Base-by-base conservation (phyloP, 2,888 invertebrate genomes). In the Myathropa florea region DNA sequence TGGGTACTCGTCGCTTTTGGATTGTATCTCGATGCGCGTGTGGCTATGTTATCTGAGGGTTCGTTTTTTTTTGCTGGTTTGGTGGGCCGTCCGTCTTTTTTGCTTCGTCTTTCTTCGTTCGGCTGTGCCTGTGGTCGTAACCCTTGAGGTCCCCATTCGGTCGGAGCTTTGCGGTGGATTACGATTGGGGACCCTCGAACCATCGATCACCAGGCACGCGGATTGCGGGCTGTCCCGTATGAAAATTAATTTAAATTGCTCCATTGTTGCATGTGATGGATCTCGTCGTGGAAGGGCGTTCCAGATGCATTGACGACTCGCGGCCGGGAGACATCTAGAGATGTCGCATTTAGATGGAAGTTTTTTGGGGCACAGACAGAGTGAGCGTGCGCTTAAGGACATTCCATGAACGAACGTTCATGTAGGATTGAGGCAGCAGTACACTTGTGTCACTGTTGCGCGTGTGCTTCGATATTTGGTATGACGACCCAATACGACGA, bases 1-100 rank as follows among this genome's bases (percentile, higher is more conserved):
- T 81, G 73, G 80, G 80, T 81, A 81, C 80, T 68, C 68, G 68
- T 73, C 33, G 65, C 63, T 61, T 68, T 75, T 68, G 55, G 73
- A 53, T 21, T 36, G 23, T 71, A 53, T 61, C 28, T 55, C 30
- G 60, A 78, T 64, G 53, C 73, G 80, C 80, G 73, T 81, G 80
- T 57, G 68, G 80, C 67, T 68, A 73, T 64, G 70, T 39, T 61
- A 61, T 63, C 46, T 64, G 30, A 30, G 24, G 46, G 28, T 10
- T 28, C 46, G 33, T 30, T 24, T 60, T 46, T 53, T 46, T 23
- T 57, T 55, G 21, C 30, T 18, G 21, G 21, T 46, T 39, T 60
- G 10, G 21, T 28, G 67, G 39, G 30, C 28, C 1, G 57, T 21
- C 23, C 10, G n/a, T 53, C 46, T 30, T 28, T 61, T 23, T 53